phyloP scores from a whole-genome alignment of 2,797 vertebrate species.

The Acipenser transmontanus region DNA sequence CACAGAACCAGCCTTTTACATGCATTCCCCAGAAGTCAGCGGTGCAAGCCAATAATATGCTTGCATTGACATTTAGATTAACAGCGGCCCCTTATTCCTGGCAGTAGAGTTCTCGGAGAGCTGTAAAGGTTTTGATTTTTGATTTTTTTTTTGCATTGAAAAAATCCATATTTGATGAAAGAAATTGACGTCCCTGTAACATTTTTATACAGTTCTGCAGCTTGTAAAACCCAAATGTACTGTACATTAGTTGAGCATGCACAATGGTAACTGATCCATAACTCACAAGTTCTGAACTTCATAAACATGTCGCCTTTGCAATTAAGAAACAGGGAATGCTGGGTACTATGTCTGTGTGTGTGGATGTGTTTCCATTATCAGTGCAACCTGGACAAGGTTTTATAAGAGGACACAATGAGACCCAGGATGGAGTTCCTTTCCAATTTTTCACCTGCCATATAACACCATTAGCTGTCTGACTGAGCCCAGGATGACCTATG shows the following conservation, averaged over 20 bases:
- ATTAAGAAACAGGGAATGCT: slow-evolving; percentile 28
- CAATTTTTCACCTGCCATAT: slow-evolving; percentile 3
- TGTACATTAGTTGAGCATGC: slow-evolving; percentile 19
- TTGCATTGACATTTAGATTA: slow-evolving; percentile 22
- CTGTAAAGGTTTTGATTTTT: slow-evolving; percentile 23
- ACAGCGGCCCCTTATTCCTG: slow-evolving; percentile 34
- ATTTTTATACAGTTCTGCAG: slow-evolving; percentile 16
- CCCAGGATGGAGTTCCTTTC: slow-evolving; percentile 1
- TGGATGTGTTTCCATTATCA: not conserved
- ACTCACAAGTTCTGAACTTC: slow-evolving; percentile 15
- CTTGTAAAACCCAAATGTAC: slow-evolving; percentile 26
- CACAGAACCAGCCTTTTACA: slow-evolving; percentile 21
- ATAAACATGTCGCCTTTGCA: not conserved
- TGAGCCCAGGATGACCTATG: slow-evolving; percentile 4
- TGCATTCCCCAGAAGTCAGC: slow-evolving; percentile 9
- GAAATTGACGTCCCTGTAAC: slow-evolving; percentile 29
- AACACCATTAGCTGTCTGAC: slow-evolving; percentile 4
- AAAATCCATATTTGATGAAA: slow-evolving; percentile 39
- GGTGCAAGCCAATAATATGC: not conserved
- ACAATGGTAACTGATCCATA: slow-evolving; percentile 15
- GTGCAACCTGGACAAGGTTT: not conserved
- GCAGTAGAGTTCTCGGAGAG: slow-evolving; percentile 22
- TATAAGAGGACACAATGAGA: not conserved
- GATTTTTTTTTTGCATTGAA: too few relatives aligned
- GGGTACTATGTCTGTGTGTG: not conserved